Evolutionary conservation across 2,888 invertebrate genomes (phyloP).

Genomic region (Diarsia mendica): DNA sequence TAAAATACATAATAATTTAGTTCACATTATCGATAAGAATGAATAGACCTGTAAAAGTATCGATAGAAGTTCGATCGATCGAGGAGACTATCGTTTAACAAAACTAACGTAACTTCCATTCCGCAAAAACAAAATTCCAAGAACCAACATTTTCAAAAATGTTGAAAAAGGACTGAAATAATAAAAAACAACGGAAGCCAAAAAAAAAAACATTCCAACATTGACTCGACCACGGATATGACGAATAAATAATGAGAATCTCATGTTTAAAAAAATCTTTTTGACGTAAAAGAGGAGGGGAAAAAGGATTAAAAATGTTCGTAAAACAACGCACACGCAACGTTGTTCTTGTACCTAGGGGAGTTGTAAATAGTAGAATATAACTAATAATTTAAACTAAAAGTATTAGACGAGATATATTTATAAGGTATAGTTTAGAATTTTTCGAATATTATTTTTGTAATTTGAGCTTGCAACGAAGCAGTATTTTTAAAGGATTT

Average conservation of each 20-base stretch:
- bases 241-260: slow-evolving; percentile 77
- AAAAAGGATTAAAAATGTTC: slow-evolving; percentile 43
- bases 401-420: slow-evolving; percentile 85
- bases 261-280: slow-evolving; percentile 68
- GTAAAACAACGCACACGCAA: slow-evolving; percentile 64
- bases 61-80: not conserved
- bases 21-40: not conserved
- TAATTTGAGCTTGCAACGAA: slow-evolving; percentile 88
- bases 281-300: slow-evolving; percentile 39
- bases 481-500: slow-evolving; percentile 80
- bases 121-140: slow-evolving; percentile 46
- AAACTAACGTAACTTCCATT: slow-evolving; percentile 60
- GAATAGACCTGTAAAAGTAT: not conserved
- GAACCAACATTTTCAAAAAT: slow-evolving; percentile 18
- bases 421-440: slow-evolving; percentile 81
- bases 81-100: slow-evolving; percentile 1
- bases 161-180: slow-evolving; percentile 42
- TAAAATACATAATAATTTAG: slow-evolving; percentile 1
- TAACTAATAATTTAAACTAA: slow-evolving; percentile 73
- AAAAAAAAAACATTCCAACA: slow-evolving; percentile 77
- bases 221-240: slow-evolving; percentile 66
- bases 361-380: slow-evolving; percentile 83
- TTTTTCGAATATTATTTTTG: slow-evolving; percentile 83
- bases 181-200: slow-evolving; percentile 31
- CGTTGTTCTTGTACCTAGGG: slow-evolving; percentile 69